Percentiles rank a stretch among this genome's conserved stretches.
phyloP scores from a whole-genome alignment of 2,888 invertebrate genomes.

The Drosophila prostipennis region DNA sequence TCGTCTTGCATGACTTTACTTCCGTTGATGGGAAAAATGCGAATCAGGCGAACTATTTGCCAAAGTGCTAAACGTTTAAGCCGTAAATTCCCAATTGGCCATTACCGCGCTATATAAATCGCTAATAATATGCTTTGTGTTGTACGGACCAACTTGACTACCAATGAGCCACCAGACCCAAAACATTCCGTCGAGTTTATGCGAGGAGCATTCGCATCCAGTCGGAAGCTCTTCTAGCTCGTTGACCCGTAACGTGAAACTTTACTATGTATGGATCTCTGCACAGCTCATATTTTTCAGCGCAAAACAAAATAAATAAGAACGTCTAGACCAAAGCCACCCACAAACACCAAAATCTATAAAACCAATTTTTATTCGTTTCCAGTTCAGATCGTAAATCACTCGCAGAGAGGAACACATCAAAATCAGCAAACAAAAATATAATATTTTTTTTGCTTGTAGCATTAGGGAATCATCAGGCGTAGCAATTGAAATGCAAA shows the following conservation, averaged over 20 bases:
- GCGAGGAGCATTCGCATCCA: slow-evolving; percentile 34
- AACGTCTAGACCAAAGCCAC: slow-evolving; percentile 41
- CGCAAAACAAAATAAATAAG: slow-evolving; percentile 4
- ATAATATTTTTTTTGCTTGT: slow-evolving; percentile 8
- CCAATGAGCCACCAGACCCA: slow-evolving; percentile 51
- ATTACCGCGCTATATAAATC: slow-evolving; percentile 69
- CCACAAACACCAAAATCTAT: slow-evolving; percentile 57
- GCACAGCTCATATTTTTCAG: slow-evolving; percentile 23
- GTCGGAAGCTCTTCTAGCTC: slow-evolving; percentile 67
- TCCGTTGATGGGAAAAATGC: slow-evolving; percentile 58
- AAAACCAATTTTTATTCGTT: slow-evolving; percentile 26
- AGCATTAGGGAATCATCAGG: slow-evolving; percentile 46
- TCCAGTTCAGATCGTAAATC: slow-evolving; percentile 34
- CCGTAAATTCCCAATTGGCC: slow-evolving; percentile 65
- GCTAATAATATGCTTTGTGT: slow-evolving; percentile 58
- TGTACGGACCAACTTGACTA: slow-evolving; percentile 52
- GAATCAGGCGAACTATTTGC: slow-evolving; percentile 55
- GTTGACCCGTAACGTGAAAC: slow-evolving; percentile 56
- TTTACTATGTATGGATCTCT: neutral
- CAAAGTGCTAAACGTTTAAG: slow-evolving; percentile 59
- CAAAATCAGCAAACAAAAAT: slow-evolving; percentile 7
- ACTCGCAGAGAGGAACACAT: slow-evolving; percentile 22
- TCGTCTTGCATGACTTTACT: slow-evolving; percentile 43
- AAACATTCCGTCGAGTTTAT: neutral
- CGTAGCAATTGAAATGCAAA: slow-evolving; percentile 66